Evolutionary conservation across 1,140 invertebrate genomes (phyloP).

Genomic region (Drosophila auraria): DNA sequence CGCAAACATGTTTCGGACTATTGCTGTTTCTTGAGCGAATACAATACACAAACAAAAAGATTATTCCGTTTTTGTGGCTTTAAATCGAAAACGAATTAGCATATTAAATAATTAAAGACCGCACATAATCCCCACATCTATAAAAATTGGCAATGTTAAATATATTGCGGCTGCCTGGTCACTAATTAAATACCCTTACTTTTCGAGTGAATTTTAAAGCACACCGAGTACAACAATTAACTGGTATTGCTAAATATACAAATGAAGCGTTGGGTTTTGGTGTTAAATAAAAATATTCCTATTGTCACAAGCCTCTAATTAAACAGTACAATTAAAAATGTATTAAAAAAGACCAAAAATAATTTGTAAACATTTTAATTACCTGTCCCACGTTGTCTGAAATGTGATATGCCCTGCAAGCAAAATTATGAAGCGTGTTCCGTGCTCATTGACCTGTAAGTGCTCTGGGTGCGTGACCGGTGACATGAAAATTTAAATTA

Average conservation of each 20-base stretch:
- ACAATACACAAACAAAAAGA: slow-evolving; percentile 24
- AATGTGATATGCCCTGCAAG: slow-evolving; percentile 8
- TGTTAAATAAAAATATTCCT: neutral
- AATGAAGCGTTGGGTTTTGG: neutral
- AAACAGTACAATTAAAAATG: slow-evolving; percentile 9
- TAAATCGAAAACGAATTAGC: slow-evolving; percentile 30
- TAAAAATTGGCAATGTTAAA: slow-evolving; percentile 25
- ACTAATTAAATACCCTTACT: slow-evolving; percentile 22
- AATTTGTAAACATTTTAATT: slow-evolving; percentile 5
- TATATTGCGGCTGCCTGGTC: neutral
- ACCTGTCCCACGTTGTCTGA: slow-evolving; percentile 1
- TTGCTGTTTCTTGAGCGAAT: slow-evolving; percentile 54
- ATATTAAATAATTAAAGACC: slow-evolving; percentile 50
- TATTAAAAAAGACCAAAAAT: neutral
- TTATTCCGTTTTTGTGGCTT: slow-evolving; percentile 24
- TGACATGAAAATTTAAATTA: slow-evolving; percentile 60
- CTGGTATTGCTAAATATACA: too few relatives aligned
- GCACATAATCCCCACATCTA: slow-evolving; percentile 26
- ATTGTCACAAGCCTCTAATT: too few relatives aligned
- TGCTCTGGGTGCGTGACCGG: slow-evolving; percentile 13
- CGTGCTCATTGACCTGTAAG: slow-evolving; percentile 24
- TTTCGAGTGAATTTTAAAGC: too few relatives aligned
- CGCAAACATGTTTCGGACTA: slow-evolving; percentile 65
- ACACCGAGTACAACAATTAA: too few relatives aligned
- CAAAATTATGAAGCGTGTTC: neutral